These are phyloP conservation scores for Drosophila nasuta DNA, from an alignment of 1,140 invertebrate species.

Conservation along the genomic window DNA sequence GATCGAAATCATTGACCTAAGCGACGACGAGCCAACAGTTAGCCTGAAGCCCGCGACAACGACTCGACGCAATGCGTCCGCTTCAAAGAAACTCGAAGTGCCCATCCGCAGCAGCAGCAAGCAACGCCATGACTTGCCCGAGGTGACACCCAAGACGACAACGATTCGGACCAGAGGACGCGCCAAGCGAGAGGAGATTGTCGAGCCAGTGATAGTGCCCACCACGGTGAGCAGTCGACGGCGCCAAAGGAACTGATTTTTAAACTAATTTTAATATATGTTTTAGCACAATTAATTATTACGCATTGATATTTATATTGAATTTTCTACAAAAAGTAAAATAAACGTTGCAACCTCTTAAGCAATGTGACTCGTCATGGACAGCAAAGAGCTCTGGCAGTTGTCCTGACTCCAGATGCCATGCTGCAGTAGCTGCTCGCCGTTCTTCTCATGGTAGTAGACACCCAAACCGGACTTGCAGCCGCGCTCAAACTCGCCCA, in stretches of 20 bases:
- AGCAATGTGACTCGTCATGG: slow-evolving; percentile 15
- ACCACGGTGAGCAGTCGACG: slow-evolving; percentile 27
- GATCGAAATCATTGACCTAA: slow-evolving; percentile 51
- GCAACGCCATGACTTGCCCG: neutral
- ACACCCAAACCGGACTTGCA: slow-evolving; percentile 86
- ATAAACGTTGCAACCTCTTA: slow-evolving; percentile 10
- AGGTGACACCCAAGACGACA: slow-evolving; percentile 30
- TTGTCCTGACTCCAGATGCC: slow-evolving; percentile 85
- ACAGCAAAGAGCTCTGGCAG: slow-evolving; percentile 52
- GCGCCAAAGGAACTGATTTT: slow-evolving; percentile 47
- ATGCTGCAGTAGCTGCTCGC: slow-evolving; percentile 85
- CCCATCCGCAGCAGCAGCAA: neutral
- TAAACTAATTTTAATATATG: neutral
- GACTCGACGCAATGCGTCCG: neutral
- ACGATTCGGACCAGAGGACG: slow-evolving; percentile 1
- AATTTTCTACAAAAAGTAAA: neutral
- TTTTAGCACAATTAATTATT: neutral
- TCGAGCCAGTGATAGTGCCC: neutral
- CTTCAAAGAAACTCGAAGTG: slow-evolving; percentile 10
- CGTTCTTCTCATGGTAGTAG: slow-evolving; percentile 86
- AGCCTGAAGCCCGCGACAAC: slow-evolving; percentile 1
- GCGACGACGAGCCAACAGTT: slow-evolving; percentile 42
- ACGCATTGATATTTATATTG: neutral
- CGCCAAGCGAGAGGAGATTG: neutral
- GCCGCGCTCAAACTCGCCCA: slow-evolving; percentile 86